These are phyloP conservation scores for Brachyptera risi DNA, from an alignment of 2,888 invertebrate genomes.

Conservation along the genomic window DNA sequence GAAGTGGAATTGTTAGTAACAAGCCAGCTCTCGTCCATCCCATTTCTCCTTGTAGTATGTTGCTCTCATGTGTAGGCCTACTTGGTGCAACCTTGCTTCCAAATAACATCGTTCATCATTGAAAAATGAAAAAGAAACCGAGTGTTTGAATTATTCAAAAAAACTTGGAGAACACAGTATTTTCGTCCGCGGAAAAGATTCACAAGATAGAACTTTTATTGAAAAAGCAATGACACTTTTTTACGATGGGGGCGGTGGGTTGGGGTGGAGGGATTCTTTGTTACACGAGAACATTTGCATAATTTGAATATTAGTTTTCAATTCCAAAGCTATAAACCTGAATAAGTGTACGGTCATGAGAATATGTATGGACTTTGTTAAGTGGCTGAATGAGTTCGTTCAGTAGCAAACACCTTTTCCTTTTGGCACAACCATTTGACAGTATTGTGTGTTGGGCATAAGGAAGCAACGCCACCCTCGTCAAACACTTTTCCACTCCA, in stretches of 20 bases:
- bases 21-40: constrained; percentile 14
- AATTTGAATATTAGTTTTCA: constrained; percentile 23
- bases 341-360: constrained; percentile 17
- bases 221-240: not conserved
- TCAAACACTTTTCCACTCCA: too few relatives aligned
- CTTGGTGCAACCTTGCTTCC: not conserved
- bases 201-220: not conserved
- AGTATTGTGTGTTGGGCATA: too few relatives aligned
- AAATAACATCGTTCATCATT: not conserved
- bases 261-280: not conserved
- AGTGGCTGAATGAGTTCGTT: not conserved
- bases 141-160: not conserved
- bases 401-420: not conserved
- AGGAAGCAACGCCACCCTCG: too few relatives aligned
- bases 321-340: constrained; percentile 17
- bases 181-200: not conserved
- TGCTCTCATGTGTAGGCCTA: not conserved
- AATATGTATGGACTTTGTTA: not conserved
- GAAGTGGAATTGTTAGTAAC: constrained; percentile 24
- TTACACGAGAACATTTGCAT: not conserved
- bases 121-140: constrained; percentile 6
- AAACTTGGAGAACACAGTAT: not conserved
- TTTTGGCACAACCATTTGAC: too few relatives aligned
- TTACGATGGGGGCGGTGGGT: too few relatives aligned
- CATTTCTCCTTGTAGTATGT: not conserved